phyloP scores from a whole-genome alignment of 2,113 vertebrate genomes.

The Oncorhynchus clarkii region DNA sequence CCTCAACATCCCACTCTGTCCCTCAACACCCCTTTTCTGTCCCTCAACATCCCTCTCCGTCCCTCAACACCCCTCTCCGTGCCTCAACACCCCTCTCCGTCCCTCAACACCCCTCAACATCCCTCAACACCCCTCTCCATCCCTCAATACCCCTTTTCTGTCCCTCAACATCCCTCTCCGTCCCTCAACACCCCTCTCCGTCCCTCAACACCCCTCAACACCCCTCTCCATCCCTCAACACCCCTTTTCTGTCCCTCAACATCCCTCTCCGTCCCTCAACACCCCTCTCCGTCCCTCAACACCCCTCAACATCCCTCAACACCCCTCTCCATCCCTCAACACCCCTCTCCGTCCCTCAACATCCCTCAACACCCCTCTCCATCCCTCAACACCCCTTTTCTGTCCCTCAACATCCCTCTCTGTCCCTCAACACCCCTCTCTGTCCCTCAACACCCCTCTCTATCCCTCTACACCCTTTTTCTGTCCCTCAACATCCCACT shows the following conservation, averaged over 20 bases:
- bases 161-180: too few relatives aligned
- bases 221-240: slow-evolving; percentile 21
- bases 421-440: not conserved
- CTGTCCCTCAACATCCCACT: not conserved
- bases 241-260: too few relatives aligned
- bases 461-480: slow-evolving; percentile 12
- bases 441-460: not conserved
- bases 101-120: not conserved
- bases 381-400: too few relatives aligned
- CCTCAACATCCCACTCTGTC: not conserved
- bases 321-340: not conserved
- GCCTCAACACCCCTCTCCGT: not conserved
- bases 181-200: too few relatives aligned
- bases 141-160: too few relatives aligned
- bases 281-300: not conserved
- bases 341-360: too few relatives aligned
- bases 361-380: too few relatives aligned
- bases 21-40: too few relatives aligned
- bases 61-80: too few relatives aligned
- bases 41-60: too few relatives aligned
- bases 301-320: not conserved
- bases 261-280: not conserved
- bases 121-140: not conserved
- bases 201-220: not conserved
- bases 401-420: too few relatives aligned